These are phyloP conservation scores for Chrysolina americana DNA, from an alignment of 2,888 invertebrate genomes.

Conservation along the genomic window DNA sequence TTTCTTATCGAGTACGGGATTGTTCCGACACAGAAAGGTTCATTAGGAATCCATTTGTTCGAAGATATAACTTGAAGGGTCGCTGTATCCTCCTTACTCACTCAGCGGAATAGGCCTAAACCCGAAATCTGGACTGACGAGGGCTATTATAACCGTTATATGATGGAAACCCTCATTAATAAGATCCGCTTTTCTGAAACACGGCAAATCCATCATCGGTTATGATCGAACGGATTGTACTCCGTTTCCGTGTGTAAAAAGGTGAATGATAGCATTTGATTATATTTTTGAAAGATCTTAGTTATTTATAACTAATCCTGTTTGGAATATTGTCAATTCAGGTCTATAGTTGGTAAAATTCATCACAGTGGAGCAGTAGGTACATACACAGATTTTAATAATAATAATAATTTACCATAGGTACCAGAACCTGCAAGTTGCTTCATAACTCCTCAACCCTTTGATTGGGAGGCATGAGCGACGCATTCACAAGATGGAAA, in stretches of 20 bases:
- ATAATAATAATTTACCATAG: too few relatives aligned
- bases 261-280: neutral
- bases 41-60: neutral
- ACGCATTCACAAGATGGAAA: too few relatives aligned
- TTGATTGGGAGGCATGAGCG: too few relatives aligned
- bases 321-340: neutral
- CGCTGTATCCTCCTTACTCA: neutral
- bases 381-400: too few relatives aligned
- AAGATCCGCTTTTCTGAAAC: neutral
- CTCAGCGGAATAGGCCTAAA: neutral
- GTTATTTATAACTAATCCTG: neutral
- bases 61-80: neutral
- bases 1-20: neutral
- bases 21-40: neutral
- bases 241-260: neutral
- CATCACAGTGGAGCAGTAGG: neutral
- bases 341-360: neutral
- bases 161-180: conserved; percentile 12
- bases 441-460: too few relatives aligned
- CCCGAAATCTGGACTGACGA: conserved; percentile 9
- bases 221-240: neutral
- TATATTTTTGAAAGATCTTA: neutral
- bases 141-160: conserved; percentile 4
- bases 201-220: conserved; percentile 9
- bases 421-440: too few relatives aligned